phyloP scores from a whole-genome alignment of 1,140 invertebrate genomes.

The Pseudomyrmex flavicornis region DNA sequence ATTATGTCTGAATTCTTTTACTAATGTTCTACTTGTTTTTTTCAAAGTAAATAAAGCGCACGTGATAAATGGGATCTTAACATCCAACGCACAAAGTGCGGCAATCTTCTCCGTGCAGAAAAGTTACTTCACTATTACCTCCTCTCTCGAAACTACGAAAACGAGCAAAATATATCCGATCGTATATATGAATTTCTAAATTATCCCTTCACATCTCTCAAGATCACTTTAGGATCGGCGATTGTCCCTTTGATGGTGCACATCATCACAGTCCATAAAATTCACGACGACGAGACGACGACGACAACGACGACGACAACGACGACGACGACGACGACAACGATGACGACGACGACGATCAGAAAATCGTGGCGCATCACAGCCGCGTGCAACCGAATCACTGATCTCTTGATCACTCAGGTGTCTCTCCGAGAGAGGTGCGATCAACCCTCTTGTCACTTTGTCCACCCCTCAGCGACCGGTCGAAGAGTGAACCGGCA shows the following conservation, averaged over 20 bases:
- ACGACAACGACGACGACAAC: constrained; percentile 1
- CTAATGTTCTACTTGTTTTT: not conserved
- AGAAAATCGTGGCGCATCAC: constrained; percentile 35
- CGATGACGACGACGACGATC: no score
- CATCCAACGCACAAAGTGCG: not conserved
- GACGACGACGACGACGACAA: not conserved
- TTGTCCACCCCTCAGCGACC: constrained; percentile 38
- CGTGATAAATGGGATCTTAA: constrained; percentile 29
- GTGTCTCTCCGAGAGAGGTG: constrained; percentile 57
- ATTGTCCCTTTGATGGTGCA: constrained; percentile 48
- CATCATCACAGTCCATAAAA: constrained; percentile 65
- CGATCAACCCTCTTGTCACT: constrained; percentile 47
- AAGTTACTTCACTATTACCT: constrained; percentile 22
- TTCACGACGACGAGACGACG: constrained; percentile 44
- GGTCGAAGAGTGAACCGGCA: constrained; percentile 31
- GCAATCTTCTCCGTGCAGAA: not conserved
- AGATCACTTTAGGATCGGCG: constrained; percentile 59
- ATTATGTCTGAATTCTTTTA: not conserved
- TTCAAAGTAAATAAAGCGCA: not conserved
- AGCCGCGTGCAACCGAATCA: constrained; percentile 66
- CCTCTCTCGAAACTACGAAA: not conserved
- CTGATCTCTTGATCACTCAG: constrained; percentile 75
- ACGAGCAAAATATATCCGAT: not conserved
- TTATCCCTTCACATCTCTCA: constrained; percentile 5
- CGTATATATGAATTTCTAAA: not conserved